These are phyloP conservation scores for Portevinia maculata DNA, from an alignment of 2,888 invertebrate species.

Conservation along the genomic window DNA sequence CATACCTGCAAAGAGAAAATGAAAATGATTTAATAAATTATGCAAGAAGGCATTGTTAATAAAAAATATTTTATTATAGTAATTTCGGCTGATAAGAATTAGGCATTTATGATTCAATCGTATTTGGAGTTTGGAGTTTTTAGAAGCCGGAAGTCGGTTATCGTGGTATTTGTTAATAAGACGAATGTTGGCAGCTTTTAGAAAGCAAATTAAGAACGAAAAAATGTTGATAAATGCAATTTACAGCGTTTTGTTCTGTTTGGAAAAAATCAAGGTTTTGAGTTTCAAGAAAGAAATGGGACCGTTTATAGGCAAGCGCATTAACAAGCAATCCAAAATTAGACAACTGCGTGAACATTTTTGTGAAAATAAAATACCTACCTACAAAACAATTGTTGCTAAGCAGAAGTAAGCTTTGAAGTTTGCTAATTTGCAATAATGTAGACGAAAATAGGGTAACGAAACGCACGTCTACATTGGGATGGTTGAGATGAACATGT, in stretches of 20 bases:
- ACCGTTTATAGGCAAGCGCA: too few species aligned
- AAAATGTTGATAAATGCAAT: background rate
- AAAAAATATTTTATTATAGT: conserved; percentile 17
- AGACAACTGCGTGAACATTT: too few species aligned
- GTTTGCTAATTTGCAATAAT: too few species aligned
- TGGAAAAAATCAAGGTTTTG: too few species aligned
- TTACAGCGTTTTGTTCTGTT: background rate
- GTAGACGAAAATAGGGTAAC: too few species aligned
- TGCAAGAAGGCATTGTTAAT: conserved; percentile 33
- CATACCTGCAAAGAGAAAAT: conserved; percentile 54
- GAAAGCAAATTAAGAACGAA: conserved; percentile 15
- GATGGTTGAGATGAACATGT: too few species aligned
- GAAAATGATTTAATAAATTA: conserved; percentile 45
- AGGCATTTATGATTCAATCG: background rate
- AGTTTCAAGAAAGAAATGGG: too few species aligned
- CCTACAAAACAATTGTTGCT: too few species aligned
- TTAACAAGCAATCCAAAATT: too few species aligned
- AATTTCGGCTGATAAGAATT: conserved; percentile 16
- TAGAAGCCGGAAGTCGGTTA: conserved; percentile 19
- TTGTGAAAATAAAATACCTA: too few species aligned
- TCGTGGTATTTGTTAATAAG: conserved; percentile 6
- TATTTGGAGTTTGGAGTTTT: background rate
- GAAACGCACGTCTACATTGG: too few species aligned
- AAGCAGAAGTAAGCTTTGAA: too few species aligned
- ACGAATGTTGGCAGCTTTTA: conserved; percentile 1